Evolutionary conservation across 2,888 invertebrate species (phyloP), one percentile per base, ranked within the genome.

Genomic region (Poecilobothrus nobilitatus): DNA sequence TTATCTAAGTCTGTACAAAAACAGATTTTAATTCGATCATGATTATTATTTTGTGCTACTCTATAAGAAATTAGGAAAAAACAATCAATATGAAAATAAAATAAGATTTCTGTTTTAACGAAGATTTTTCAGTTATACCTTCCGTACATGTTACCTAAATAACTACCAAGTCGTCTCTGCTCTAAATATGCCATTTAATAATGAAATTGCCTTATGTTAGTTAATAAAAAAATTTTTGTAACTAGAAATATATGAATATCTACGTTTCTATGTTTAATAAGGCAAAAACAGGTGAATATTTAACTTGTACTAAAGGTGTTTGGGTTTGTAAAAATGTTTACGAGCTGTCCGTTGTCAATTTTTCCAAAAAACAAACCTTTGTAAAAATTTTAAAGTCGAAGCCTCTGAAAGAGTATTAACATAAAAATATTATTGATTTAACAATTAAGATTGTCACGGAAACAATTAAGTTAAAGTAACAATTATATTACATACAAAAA

Each of bases 1-100:
- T 95, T 96, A 77, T 97, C 97, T 77, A 95, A 86, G 81, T 82
- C 82, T 41, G 82, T 81, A 71, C 82, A 82, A 70, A 79, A 82
- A 65, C 76, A 77, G 53, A 82, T 78, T 72, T 77, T 76, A 67
- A 79, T 76, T 64, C 77, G 75, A 18, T 76, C 76, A 71, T 75
- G 74, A 69, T 69, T 72, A 68, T 71, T 72, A 66, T 72, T 66
- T 63, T 71, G 72, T 65, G 72, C 74, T 67, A 74, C 72, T 72
- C 76, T 76, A 67, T 1, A 73, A 73, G 68, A 66, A n/a, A n/a
- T 22, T 22, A 21, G 33, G 7, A 68, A 63, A 21, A 20, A 37
- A 15, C 6, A 63, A 20, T 63, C 7, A 21, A 4, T 61, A 9
- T n/a, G 8, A 67, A 7, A 15, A 44, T 27, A 63, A 63, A 22